Conservation (phyloP, 2,113 vertebrate genomes). For the Apaloderma vittatum region DNA sequence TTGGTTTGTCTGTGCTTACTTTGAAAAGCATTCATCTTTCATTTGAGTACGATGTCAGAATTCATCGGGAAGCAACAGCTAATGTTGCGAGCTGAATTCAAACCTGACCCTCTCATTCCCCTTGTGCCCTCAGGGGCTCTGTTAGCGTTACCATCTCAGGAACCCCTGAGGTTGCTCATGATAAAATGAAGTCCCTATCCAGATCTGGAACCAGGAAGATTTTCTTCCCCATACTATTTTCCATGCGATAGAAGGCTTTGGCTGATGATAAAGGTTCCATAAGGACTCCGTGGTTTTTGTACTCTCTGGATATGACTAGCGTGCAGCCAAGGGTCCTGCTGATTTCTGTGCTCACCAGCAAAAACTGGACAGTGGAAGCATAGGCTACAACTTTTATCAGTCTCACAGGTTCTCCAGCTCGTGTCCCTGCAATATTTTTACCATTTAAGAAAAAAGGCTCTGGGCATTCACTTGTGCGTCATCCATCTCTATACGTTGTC, state of each 20-base stretch:
- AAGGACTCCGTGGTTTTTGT: not conserved
- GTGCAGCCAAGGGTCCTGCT: not conserved
- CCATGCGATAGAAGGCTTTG: not conserved
- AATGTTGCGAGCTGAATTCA: constrained; percentile 64
- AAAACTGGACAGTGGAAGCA: not conserved
- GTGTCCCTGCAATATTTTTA: not conserved
- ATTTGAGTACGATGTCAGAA: constrained; percentile 66
- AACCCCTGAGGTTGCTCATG: constrained; percentile 74
- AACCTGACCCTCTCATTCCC: constrained; percentile 1
- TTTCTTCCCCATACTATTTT: not conserved
- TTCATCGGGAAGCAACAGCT: constrained; percentile 58
- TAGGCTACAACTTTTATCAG: not conserved
- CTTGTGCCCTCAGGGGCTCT: constrained; percentile 19
- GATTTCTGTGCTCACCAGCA: not conserved
- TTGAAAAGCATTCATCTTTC: constrained; percentile 63
- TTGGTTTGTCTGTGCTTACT: constrained; percentile 69
- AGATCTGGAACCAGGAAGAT: not conserved
- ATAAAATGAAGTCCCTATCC: constrained; percentile 75
- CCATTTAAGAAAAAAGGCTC: not conserved
- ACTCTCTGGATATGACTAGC: not conserved
- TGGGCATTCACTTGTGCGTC: not conserved
- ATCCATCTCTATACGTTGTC: not conserved
- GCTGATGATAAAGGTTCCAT: not conserved
- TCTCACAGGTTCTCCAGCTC: not conserved
- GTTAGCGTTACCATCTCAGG: constrained; percentile 77